Conservation (phyloP, 1,140 invertebrate species). For the Mamestra configurata region DNA sequence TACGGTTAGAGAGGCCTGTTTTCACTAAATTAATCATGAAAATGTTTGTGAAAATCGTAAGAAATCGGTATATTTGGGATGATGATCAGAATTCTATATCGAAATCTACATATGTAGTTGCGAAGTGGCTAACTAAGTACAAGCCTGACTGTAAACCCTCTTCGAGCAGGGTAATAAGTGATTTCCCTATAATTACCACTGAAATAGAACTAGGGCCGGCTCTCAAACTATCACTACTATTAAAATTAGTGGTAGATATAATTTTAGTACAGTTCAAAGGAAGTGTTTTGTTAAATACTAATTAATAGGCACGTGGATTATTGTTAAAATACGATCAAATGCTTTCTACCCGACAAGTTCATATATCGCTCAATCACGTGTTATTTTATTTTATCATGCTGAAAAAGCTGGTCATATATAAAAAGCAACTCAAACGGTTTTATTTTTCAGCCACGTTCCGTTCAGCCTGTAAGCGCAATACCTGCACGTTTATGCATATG, state of each 20-base stretch:
- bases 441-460: neutral
- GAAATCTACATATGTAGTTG: neutral
- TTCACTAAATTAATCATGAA: neutral
- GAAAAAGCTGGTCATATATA: neutral
- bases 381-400: neutral
- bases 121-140: slow-evolving; percentile 5
- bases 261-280: neutral
- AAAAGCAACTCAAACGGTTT: neutral
- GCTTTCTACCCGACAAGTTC: too few relatives aligned
- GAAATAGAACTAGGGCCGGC: slow-evolving; percentile 16
- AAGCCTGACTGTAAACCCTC: slow-evolving; percentile 2
- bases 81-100: neutral
- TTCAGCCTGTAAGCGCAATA: neutral
- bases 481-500: neutral
- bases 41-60: neutral
- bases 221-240: slow-evolving; percentile 9
- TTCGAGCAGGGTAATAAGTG: slow-evolving; percentile 14
- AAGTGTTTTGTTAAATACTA: neutral
- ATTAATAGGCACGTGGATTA: neutral
- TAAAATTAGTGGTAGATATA: neutral
- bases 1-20: neutral
- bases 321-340: neutral
- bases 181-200: slow-evolving; percentile 23
- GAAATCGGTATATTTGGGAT: too few relatives aligned
- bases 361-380: neutral